These are phyloP conservation scores for Whitmania pigra DNA, from an alignment of 1,140 invertebrate species.

Conservation along the genomic window DNA sequence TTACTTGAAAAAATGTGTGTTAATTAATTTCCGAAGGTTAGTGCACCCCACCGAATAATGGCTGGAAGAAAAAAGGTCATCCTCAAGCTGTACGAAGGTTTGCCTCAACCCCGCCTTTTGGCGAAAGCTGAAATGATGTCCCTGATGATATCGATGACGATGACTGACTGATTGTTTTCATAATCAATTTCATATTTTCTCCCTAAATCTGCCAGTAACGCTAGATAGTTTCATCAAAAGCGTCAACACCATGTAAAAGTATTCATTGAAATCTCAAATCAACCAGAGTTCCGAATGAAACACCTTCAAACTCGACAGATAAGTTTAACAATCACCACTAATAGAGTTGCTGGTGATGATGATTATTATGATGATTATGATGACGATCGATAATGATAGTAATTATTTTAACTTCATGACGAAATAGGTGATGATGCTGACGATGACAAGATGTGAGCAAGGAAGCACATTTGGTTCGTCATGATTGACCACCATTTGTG, in stretches of 20 bases:
- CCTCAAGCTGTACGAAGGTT: too few species aligned
- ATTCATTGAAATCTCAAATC: neutral
- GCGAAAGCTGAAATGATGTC: too few species aligned
- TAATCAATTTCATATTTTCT: too few species aligned
- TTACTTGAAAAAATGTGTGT: too few species aligned
- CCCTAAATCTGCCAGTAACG: too few species aligned
- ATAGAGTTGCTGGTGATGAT: conserved; percentile 2
- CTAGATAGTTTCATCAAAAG: neutral
- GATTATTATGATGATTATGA: conserved; percentile 17
- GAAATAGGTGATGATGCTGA: conserved; percentile 16
- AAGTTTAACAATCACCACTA: conserved; percentile 6
- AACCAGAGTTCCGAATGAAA: neutral
- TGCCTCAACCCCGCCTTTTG: too few species aligned
- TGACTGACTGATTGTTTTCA: too few species aligned
- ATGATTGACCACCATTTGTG: too few species aligned
- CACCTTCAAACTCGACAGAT: neutral
- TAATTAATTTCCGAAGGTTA: too few species aligned
- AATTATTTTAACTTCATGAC: conserved; percentile 17
- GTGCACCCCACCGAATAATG: too few species aligned
- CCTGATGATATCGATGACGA: too few species aligned
- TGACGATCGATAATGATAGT: conserved; percentile 22
- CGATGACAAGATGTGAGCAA: neutral
- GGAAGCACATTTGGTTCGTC: neutral
- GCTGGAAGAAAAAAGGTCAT: too few species aligned
- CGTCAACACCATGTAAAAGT: neutral